Conservation (phyloP, 1,140 invertebrate species). For the Drosophila sechellia region DNA sequence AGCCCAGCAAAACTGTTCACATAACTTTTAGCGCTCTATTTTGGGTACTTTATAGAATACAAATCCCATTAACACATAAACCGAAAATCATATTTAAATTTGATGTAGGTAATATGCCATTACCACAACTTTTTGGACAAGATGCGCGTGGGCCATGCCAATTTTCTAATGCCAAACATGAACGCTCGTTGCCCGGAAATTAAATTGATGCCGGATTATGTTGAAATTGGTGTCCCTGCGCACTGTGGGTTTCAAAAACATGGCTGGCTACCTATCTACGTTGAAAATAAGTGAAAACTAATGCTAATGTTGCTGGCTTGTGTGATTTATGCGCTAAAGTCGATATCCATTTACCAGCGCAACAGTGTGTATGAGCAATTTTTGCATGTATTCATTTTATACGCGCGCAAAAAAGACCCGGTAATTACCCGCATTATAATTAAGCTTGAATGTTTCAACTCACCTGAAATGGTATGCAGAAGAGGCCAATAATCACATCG, state of each 20-base stretch:
- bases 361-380: slow-evolving; percentile 56
- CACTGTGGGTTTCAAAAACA: background rate
- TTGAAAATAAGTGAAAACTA: slow-evolving; percentile 41
- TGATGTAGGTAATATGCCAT: slow-evolving; percentile 52
- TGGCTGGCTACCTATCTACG: slow-evolving; percentile 16
- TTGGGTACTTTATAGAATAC: slow-evolving; percentile 21
- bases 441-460: slow-evolving; percentile 47
- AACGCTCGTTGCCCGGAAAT: slow-evolving; percentile 55
- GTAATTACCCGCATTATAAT: slow-evolving; percentile 15
- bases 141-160: slow-evolving; percentile 7
- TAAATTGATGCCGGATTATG: slow-evolving; percentile 68
- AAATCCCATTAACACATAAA: slow-evolving; percentile 65
- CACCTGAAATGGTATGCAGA: slow-evolving; percentile 92
- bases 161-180: slow-evolving; percentile 51
- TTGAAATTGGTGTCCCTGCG: slow-evolving; percentile 50
- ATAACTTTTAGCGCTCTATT: slow-evolving; percentile 51
- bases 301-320: slow-evolving; percentile 30
- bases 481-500: slow-evolving; percentile 91
- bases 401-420: background rate
- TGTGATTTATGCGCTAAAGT: slow-evolving; percentile 38
- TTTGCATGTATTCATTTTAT: slow-evolving; percentile 37
- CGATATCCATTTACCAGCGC: slow-evolving; percentile 12
- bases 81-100: slow-evolving; percentile 42
- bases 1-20: slow-evolving; percentile 16
- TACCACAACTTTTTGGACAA: slow-evolving; percentile 15